Conservation (phyloP, 2,113 vertebrate species). For the Tragulus kanchil region DNA sequence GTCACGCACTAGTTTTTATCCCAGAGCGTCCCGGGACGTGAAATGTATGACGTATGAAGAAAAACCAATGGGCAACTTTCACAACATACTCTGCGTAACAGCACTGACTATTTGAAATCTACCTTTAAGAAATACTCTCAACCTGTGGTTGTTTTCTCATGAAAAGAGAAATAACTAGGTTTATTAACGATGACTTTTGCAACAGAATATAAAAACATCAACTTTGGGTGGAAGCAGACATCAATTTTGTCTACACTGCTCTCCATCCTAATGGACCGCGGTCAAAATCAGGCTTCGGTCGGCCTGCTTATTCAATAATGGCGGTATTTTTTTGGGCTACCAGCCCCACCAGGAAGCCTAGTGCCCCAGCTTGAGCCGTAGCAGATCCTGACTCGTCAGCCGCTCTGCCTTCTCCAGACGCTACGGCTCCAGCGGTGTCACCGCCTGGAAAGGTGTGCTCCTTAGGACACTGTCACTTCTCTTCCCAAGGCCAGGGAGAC, state of each 20-base stretch:
- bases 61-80: neutral
- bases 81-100: neutral
- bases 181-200: neutral
- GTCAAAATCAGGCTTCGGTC: neutral
- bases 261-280: neutral
- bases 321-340: neutral
- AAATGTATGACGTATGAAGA: neutral
- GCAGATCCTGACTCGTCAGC: neutral
- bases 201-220: constrained; percentile 10
- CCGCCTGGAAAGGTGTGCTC: neutral
- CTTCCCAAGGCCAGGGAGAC: neutral
- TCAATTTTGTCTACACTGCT: neutral
- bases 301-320: neutral
- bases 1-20: neutral
- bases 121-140: neutral
- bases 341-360: neutral
- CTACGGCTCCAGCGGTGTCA: neutral
- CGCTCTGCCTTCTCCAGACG: neutral
- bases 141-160: neutral
- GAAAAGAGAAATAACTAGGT: neutral
- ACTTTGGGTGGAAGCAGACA: neutral
- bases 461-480: neutral
- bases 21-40: neutral
- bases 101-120: constrained; percentile 32
- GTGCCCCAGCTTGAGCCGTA: neutral